phyloP scores from a whole-genome alignment of 2,888 invertebrate species.

The Ichneumoninae sp. region DNA sequence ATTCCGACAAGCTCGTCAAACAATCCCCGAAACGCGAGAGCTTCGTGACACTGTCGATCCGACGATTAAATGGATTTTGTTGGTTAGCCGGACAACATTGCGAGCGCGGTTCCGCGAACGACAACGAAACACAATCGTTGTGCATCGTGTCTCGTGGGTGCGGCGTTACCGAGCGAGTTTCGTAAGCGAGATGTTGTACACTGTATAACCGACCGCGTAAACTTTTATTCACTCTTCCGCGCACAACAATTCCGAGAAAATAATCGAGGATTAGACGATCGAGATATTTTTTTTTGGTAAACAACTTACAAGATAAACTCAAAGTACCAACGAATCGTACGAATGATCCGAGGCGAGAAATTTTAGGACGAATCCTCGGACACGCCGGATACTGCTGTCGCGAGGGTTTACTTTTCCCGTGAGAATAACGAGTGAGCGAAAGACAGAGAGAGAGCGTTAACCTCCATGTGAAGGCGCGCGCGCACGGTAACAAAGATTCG shows the following conservation, averaged over 20 bases:
- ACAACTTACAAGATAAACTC: background rate
- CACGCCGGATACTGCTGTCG: slow-evolving; percentile 47
- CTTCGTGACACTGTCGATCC: too few species aligned
- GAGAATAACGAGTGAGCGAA: slow-evolving; percentile 37
- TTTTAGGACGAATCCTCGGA: slow-evolving; percentile 23
- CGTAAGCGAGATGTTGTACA: background rate
- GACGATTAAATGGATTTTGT: background rate
- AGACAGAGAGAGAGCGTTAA: slow-evolving; percentile 48
- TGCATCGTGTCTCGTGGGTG: slow-evolving; percentile 2
- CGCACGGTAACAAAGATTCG: slow-evolving; percentile 64
- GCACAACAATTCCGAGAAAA: background rate
- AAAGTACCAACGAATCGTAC: background rate
- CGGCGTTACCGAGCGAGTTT: background rate
- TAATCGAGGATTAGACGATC: background rate
- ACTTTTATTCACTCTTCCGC: background rate
- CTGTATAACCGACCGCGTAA: background rate
- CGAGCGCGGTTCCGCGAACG: background rate
- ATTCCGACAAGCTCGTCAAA: background rate
- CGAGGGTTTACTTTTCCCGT: slow-evolving; percentile 50
- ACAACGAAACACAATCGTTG: background rate
- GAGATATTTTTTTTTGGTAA: background rate
- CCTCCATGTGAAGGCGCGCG: slow-evolving; percentile 63
- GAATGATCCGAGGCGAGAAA: background rate
- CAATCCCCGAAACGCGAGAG: background rate
- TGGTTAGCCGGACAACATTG: background rate